These are phyloP conservation scores for Tachina fera DNA, from an alignment of 2,888 invertebrate genomes.

Conservation along the genomic window DNA sequence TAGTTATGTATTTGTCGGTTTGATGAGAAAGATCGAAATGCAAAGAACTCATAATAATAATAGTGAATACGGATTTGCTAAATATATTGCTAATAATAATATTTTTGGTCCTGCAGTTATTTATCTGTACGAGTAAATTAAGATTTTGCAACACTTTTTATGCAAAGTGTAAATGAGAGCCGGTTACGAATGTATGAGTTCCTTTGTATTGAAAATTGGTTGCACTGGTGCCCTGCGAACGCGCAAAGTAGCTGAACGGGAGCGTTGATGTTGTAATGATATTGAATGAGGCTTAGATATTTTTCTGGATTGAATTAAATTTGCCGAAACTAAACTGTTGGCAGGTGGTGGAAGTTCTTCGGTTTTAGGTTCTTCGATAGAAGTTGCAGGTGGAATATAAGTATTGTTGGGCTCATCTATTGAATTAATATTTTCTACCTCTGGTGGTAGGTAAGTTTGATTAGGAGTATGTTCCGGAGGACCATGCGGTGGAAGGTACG, in stretches of 20 bases:
- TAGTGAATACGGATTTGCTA: not conserved
- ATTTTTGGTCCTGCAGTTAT: conserved; percentile 45
- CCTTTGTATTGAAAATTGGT: conserved; percentile 62
- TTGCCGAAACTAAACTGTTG: conserved; percentile 72
- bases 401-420: conserved; percentile 73
- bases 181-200: conserved; percentile 76
- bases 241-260: conserved; percentile 62
- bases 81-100: too few species aligned
- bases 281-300: conserved; percentile 54
- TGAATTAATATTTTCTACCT: conserved; percentile 37
- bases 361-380: conserved; percentile 71
- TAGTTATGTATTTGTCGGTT: not conserved
- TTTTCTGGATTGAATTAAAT: conserved; percentile 75
- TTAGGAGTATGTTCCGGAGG: conserved; percentile 73
- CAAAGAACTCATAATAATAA: conserved; percentile 38
- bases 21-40: not conserved
- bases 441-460: conserved; percentile 70
- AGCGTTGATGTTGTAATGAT: conserved; percentile 40
- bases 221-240: conserved; percentile 71
- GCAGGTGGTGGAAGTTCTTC: conserved; percentile 40
- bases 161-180: conserved; percentile 77
- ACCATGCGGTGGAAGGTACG: conserved; percentile 75
- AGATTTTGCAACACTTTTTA: conserved; percentile 51
- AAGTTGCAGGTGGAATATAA: conserved; percentile 74
- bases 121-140: conserved; percentile 11